These are phyloP conservation scores for Rhingia campestris DNA, from an alignment of 2,888 invertebrate genomes.

Conservation along the genomic window DNA sequence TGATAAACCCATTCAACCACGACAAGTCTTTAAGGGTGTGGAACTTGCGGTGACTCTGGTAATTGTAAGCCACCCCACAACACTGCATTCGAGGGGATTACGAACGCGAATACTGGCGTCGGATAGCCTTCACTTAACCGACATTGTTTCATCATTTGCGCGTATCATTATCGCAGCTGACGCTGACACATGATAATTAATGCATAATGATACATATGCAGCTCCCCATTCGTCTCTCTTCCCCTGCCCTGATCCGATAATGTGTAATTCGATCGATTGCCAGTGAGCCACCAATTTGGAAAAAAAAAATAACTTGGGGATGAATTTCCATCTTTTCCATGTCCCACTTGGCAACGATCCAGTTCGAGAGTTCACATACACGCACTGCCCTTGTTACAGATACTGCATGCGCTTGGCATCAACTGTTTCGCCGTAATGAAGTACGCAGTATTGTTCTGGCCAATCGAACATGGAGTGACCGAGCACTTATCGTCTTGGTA, in stretches of 20 bases:
- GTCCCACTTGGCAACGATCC: slow-evolving; percentile 63
- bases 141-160: slow-evolving; percentile 50
- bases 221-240: slow-evolving; percentile 4
- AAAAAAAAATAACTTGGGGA: background rate
- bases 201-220: slow-evolving; percentile 1
- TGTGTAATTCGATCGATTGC: slow-evolving; percentile 38
- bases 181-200: slow-evolving; percentile 55
- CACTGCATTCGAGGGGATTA: background rate
- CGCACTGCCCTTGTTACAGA: slow-evolving; percentile 64
- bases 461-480: slow-evolving; percentile 10
- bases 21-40: slow-evolving; percentile 39
- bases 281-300: background rate
- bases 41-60: slow-evolving; percentile 14
- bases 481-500: background rate
- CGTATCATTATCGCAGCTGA: slow-evolving; percentile 59
- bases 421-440: slow-evolving; percentile 16
- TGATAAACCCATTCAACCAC: slow-evolving; percentile 43
- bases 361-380: slow-evolving; percentile 16
- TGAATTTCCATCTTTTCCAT: slow-evolving; percentile 8
- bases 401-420: slow-evolving; percentile 17
- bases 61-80: background rate
- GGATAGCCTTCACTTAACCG: slow-evolving; percentile 54
- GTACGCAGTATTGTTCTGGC: background rate
- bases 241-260: slow-evolving; percentile 20
- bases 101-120: slow-evolving; percentile 28